Conservation (phyloP, 2,113 vertebrate genomes). For the Rhabdornis inornatus region DNA sequence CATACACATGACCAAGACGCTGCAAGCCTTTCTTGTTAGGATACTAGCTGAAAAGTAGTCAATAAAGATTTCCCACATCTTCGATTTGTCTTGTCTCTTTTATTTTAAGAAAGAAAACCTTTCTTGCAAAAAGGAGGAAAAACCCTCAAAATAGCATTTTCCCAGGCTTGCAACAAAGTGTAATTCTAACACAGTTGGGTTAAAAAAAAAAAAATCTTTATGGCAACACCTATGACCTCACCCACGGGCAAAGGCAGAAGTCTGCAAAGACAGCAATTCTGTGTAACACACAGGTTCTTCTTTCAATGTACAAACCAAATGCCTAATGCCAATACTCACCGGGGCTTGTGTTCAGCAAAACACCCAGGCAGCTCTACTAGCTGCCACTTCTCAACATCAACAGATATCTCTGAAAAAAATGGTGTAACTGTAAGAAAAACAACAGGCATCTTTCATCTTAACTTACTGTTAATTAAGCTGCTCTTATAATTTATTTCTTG, state of each 20-base stretch:
- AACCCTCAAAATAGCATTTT: neutral
- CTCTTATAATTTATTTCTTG: constrained; percentile 8
- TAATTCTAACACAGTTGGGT: neutral
- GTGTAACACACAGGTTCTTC: neutral
- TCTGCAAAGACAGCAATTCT: neutral
- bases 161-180: neutral
- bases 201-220: neutral
- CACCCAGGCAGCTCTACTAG: neutral
- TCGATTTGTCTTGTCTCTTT: neutral
- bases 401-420: neutral
- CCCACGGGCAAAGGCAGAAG: neutral
- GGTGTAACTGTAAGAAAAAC: neutral
- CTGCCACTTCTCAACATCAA: neutral
- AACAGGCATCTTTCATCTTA: neutral
- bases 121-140: neutral
- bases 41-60: neutral
- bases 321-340: neutral
- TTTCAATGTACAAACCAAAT: neutral
- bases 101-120: neutral
- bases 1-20: neutral
- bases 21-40: neutral
- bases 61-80: neutral
- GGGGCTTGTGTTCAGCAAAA: constrained; percentile 5
- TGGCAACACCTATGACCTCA: neutral
- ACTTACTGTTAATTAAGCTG: neutral